phyloP scores from a whole-genome alignment of 2,113 vertebrate genomes.

The Pelmatolapia mariae region DNA sequence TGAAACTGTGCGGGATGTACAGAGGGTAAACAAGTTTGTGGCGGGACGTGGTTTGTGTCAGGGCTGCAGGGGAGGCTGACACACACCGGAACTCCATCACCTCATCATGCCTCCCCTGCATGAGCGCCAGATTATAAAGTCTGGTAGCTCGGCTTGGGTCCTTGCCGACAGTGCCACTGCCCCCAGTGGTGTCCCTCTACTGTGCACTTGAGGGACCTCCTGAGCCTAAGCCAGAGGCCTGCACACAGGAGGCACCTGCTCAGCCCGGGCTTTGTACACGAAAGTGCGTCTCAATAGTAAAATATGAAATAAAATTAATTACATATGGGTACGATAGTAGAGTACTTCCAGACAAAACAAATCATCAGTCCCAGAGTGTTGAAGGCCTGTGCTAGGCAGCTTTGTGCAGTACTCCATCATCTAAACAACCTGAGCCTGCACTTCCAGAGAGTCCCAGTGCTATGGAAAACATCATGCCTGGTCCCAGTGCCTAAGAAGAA shows the following conservation, averaged over 20 bases:
- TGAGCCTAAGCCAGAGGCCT: neutral
- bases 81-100: neutral
- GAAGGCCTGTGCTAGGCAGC: neutral
- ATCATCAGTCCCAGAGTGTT: neutral
- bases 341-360: neutral
- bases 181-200: neutral
- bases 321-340: too few species aligned
- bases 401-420: neutral
- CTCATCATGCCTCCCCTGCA: neutral
- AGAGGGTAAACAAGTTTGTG: neutral
- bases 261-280: too few species aligned
- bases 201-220: neutral
- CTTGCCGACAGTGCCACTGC: neutral
- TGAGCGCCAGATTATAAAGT: neutral
- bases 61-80: neutral
- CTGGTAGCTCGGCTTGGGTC: neutral
- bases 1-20: neutral
- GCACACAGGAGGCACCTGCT: too few species aligned
- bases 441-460: neutral
- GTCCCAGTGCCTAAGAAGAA: too few species aligned
- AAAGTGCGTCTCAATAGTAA: neutral
- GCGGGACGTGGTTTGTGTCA: neutral
- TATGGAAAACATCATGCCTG: neutral
- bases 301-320: neutral
- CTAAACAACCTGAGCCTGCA: neutral